Percentiles rank a stretch among this genome's conserved stretches.
Evolutionary conservation across 1,140 invertebrate species (phyloP).

Genomic region (Hestina assimilis): DNA sequence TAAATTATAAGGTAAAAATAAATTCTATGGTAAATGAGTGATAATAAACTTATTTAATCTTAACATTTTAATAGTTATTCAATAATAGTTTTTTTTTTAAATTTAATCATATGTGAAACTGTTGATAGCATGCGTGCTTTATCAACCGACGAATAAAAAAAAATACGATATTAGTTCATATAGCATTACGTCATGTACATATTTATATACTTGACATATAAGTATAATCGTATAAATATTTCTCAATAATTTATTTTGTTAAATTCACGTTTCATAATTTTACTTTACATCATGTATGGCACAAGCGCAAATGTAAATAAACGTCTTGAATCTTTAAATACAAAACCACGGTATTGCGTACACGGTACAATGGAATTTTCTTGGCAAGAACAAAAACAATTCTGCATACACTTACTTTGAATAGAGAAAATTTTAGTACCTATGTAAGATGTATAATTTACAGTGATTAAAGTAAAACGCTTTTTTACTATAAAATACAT

Average conservation of each 20-base stretch:
- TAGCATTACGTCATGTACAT: neutral
- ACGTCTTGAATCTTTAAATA: constrained; percentile 33
- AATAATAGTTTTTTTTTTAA: neutral
- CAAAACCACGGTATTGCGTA: constrained; percentile 22
- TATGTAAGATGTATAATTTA: no score
- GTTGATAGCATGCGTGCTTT: constrained; percentile 5
- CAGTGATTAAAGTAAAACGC: no score
- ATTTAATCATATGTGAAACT: neutral
- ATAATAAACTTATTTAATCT: no score
- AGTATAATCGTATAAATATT: constrained; percentile 1
- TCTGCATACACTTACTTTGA: neutral
- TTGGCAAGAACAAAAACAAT: constrained; percentile 24
- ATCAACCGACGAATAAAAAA: constrained; percentile 1
- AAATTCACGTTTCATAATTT: constrained; percentile 1
- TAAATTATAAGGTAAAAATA: no score
- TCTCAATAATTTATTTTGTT: no score
- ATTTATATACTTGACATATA: neutral
- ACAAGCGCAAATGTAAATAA: constrained; percentile 22
- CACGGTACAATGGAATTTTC: constrained; percentile 31
- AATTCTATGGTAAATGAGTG: no score
- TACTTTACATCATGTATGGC: neutral
- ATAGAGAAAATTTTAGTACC: constrained; percentile 1
- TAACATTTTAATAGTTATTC: no score
- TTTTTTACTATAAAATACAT: no score
- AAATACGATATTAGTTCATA: neutral